A percentile compares a stretch with the other conserved stretches of the same genome.
These are phyloP conservation scores for Danio jaintianensis DNA, from an alignment of 2,797 vertebrate species.

Conservation along the genomic window DNA sequence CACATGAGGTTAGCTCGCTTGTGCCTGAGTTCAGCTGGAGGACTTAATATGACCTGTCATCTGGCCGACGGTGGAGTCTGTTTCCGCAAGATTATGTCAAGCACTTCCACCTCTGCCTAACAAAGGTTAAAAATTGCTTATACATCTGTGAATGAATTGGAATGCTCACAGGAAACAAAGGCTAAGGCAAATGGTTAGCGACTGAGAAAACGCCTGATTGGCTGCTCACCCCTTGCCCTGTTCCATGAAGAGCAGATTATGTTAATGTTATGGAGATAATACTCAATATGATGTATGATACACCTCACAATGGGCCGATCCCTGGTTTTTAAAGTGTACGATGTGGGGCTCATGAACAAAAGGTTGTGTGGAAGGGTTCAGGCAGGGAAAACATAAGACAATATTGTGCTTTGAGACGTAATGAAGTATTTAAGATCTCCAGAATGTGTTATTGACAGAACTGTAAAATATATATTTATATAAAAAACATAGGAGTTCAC, in stretches of 20 bases:
- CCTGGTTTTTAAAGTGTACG: constrained; percentile 17
- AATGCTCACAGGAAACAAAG: constrained; percentile 78
- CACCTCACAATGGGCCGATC: constrained; percentile 11
- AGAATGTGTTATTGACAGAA: constrained; percentile 80
- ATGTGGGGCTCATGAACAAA: constrained; percentile 36
- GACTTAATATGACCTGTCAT: constrained; percentile 83
- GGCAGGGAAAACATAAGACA: constrained; percentile 59
- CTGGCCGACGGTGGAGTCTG: constrained; percentile 74
- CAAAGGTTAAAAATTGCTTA: constrained; percentile 85
- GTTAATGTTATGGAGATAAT: constrained; percentile 40
- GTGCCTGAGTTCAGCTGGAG: constrained; percentile 74
- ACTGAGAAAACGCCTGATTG: constrained; percentile 69
- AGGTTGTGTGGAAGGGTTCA: constrained; percentile 12
- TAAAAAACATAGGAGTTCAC: constrained; percentile 66
- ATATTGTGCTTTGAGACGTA: constrained; percentile 71
- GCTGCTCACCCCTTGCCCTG: constrained; percentile 48
- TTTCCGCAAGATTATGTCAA: constrained; percentile 81
- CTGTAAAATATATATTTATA: constrained; percentile 68
- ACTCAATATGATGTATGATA: constrained; percentile 38
- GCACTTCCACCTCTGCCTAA: constrained; percentile 82
- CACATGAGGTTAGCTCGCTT: constrained; percentile 60
- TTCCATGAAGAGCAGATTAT: constrained; percentile 42
- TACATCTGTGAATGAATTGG: constrained; percentile 84
- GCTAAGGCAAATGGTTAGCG: constrained; percentile 66
- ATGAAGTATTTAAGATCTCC: constrained; percentile 82